Evolutionary conservation across 2,113 vertebrate species (phyloP).

Genomic region (Heterotilapia buettikoferi): DNA sequence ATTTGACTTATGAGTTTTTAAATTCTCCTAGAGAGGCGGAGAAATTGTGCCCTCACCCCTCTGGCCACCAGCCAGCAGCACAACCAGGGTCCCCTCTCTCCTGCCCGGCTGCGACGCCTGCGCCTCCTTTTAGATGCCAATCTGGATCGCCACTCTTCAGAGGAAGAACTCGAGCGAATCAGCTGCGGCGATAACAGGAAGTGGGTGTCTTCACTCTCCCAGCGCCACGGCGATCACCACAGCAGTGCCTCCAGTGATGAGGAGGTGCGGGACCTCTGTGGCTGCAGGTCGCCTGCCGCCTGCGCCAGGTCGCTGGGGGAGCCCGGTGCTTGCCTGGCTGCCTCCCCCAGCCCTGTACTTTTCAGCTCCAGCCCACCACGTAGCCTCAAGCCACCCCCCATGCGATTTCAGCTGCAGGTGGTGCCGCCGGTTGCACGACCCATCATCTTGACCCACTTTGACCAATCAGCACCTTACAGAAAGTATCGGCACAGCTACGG

Average conservation of each 20-base stretch:
- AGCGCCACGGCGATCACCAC: conserved; percentile 70
- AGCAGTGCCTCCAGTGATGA: conserved; percentile 87
- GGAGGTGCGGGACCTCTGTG: conserved; percentile 84
- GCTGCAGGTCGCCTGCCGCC: conserved; percentile 46
- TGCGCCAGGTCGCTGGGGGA: conserved; percentile 38
- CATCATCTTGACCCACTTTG: conserved; percentile 79
- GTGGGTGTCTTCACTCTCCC: conserved; percentile 71
- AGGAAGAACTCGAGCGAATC: conserved; percentile 88
- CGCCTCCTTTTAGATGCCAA: conserved; percentile 78
- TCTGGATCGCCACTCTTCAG: conserved; percentile 84
- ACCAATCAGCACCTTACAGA: conserved; percentile 83
- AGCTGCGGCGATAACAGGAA: conserved; percentile 79
- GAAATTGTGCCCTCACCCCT: conserved; percentile 81
- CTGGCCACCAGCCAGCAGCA: conserved; percentile 84
- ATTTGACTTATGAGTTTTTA: not conserved
- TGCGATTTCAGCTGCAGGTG: conserved; percentile 70
- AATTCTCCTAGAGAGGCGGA: conserved; percentile 74
- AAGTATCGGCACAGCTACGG: conserved; percentile 76
- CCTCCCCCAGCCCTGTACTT: conserved; percentile 79
- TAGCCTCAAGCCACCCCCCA: conserved; percentile 76
- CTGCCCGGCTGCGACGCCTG: conserved; percentile 74
- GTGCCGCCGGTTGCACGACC: conserved; percentile 68
- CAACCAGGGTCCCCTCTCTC: conserved; percentile 81
- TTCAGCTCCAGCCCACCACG: conserved; percentile 88
- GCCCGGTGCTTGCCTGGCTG: conserved; percentile 28